These are phyloP conservation scores for Genyomyrus donnyi DNA, from an alignment of 2,113 vertebrate species.

Conservation along the genomic window DNA sequence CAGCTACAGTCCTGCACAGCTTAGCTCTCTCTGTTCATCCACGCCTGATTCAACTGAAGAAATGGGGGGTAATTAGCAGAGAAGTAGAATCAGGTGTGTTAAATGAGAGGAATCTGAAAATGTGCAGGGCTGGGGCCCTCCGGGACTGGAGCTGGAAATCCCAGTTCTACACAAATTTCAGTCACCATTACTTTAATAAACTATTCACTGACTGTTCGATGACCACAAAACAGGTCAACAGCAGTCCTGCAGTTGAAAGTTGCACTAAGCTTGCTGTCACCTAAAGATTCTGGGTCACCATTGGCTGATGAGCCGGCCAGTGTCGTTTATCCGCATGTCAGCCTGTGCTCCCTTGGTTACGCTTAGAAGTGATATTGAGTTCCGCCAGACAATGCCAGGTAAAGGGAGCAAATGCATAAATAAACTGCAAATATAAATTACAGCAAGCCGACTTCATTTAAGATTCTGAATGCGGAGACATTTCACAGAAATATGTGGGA, in stretches of 20 bases:
- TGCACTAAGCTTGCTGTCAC: neutral
- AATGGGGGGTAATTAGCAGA: neutral
- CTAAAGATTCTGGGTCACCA: slow-evolving; percentile 5
- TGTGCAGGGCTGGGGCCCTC: neutral
- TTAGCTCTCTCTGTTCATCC: neutral
- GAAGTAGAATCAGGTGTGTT: neutral
- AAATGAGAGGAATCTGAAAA: neutral
- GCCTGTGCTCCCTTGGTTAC: slow-evolving; percentile 25
- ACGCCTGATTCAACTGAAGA: neutral
- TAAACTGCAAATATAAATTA: slow-evolving; percentile 29
- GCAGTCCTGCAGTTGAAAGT: neutral
- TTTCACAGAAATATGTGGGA: neutral
- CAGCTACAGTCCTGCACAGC: neutral
- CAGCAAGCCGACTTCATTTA: neutral
- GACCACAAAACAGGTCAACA: neutral
- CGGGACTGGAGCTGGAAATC: neutral
- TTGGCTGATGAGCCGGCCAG: slow-evolving; percentile 25
- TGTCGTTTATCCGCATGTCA: slow-evolving; percentile 42
- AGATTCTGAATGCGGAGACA: slow-evolving; percentile 26
- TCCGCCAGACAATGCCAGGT: slow-evolving; percentile 22
- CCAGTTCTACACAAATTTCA: slow-evolving; percentile 19
- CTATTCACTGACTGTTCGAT: neutral
- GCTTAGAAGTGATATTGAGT: slow-evolving; percentile 21
- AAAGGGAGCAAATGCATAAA: slow-evolving; percentile 32
- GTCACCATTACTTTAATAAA: neutral